Percentiles rank a stretch among this genome's conserved stretches.
Evolutionary conservation across 2,797 vertebrate species (phyloP).

Genomic region (Tragelaphus oryx): DNA sequence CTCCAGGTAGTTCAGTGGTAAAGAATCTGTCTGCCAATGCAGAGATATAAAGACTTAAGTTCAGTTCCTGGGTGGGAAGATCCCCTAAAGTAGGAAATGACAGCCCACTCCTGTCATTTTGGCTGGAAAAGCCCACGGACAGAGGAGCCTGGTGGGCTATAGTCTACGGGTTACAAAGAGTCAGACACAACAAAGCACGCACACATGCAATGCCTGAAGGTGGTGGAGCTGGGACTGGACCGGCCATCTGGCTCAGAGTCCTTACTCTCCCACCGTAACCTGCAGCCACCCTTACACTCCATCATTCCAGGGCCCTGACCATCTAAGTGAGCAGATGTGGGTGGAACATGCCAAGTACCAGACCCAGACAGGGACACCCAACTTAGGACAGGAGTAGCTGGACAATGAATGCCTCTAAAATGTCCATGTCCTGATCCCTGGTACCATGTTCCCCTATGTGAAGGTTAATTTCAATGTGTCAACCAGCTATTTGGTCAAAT

Average conservation of each 20-base stretch:
- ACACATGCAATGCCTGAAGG: background rate
- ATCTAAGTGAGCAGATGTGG: background rate
- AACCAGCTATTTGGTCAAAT: background rate
- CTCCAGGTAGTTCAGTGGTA: background rate
- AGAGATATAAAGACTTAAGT: background rate
- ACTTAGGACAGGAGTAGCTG: background rate
- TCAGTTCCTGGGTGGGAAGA: background rate
- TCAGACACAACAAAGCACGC: fast-evolving
- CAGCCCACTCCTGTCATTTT: background rate
- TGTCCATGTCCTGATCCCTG: background rate
- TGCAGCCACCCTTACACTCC: too few relatives aligned
- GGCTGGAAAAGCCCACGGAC: background rate
- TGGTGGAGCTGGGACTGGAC: background rate
- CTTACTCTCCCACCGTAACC: background rate
- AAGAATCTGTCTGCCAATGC: background rate
- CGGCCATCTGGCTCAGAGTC: background rate
- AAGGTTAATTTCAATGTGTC: background rate
- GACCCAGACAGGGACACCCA: background rate
- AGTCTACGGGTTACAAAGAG: background rate
- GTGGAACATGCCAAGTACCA: background rate
- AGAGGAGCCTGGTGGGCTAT: background rate
- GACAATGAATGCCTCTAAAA: background rate
- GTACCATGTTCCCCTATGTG: background rate
- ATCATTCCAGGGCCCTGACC: background rate
- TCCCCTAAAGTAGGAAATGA: background rate